Base-by-base conservation (phyloP, 2,797 vertebrate species). In the Sebastes cheni region DNA sequence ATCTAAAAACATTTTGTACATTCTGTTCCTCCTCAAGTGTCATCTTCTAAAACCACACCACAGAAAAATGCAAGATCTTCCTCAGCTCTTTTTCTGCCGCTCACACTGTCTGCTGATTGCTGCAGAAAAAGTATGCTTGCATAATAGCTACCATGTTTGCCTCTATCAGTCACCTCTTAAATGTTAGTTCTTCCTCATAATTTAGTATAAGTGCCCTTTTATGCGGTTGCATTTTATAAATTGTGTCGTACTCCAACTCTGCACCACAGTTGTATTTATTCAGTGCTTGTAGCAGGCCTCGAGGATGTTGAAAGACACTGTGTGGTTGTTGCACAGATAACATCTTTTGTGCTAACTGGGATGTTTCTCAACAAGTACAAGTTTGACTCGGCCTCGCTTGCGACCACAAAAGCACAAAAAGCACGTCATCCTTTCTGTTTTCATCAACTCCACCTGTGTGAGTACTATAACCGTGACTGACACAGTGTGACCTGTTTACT, bases 1-100 rank as follows among this genome's bases (percentile, higher is more conserved):
- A 82, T 86, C 60, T 77, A 55, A 74, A 70, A 81, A 68, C 79
- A 82, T 90, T 89, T 79, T 62, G 66, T 66, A 77, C 74, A 84
- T 90, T 91, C 67, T 81, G 85, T 68, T 78, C 42, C 12, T 68
- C 73, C 78, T 62, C n/a, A 65, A 64, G 60, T 65, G 16, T 91
- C 72, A 59, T 88, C 70, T 70, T 82, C 36, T 67, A 16, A 83
- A 84, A 80, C 76, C 74, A 79, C 67, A 46, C 5, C 4, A 2
- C 34, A 46, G 20, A 79, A 67, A 77, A 75, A 68, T 72, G 23
- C 59, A 69, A 60, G 58, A 60, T 70, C 34, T 56, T 62, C 22
- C 46, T 56, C 27, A 59, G 16, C 39, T 69, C 70, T 61, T 10
- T 60, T 22, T 52, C 32, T 58, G 27, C 36, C 3, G 12, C 76